Base-by-base conservation (phyloP, 2,888 invertebrate species). In the Ethmia dodecea region DNA sequence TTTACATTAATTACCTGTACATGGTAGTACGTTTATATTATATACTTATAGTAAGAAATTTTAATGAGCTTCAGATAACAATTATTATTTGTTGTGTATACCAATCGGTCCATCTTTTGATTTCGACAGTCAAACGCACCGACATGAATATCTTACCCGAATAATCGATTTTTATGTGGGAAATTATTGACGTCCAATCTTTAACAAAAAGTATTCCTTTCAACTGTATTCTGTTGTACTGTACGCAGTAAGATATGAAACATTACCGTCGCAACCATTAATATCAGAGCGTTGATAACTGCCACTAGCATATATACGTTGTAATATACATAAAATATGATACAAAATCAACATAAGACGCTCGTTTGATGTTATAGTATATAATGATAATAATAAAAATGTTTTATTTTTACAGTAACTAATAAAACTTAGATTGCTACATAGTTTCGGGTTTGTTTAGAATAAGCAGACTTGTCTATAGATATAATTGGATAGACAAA, bases 241-340 rank as follows among this genome's bases (percentile, higher is more conserved):
- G 12, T 28, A 28, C n/a, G n/a, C n/a, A n/a, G n/a, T n/a, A n/a
- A n/a, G n/a, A n/a, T n/a, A n/a, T n/a, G n/a, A n/a, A 30, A 30
- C 27, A 27, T 26, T 32, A 28, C 31, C 38, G 40, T 42, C 52
- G 43, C 50, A 48, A 38, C 40, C 60, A 52, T 47, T 54, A 55
- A 56, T 62, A 68, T 66, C 66, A 67, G 69, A 78, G 72, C 76
- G 70, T 78, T 64, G 26, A 11, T 69, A 73, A 86, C 84, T 86
- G 84, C 84, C 84, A 86, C 72, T 86, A 86, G 80, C 62, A 60
- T 71, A 60, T 61, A 72, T 66, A 75, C 64, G 66, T 64, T 75
- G 62, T 76, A 73, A 76, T 72, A 72, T 69, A 68, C 60, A 70
- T 63, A 57, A 66, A 61, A 60, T 70, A 63, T 66, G 63, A 67